A percentile compares a stretch with the other conserved stretches of the same genome.
Conservation (phyloP, 2,888 invertebrate species). For the Teleiodes luculella region DNA sequence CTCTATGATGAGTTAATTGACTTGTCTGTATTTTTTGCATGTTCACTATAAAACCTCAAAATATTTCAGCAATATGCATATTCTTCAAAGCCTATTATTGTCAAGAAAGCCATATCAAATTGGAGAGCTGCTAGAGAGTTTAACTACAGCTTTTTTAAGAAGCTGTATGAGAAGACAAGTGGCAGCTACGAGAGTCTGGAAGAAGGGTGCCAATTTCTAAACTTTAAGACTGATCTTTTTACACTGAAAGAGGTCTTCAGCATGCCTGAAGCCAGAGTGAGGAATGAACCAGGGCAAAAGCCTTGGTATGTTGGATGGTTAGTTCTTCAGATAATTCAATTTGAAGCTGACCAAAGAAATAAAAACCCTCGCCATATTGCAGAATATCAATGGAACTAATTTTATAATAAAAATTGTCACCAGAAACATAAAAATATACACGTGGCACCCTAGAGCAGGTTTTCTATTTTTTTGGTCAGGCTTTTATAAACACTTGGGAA, state of each 20-base stretch:
- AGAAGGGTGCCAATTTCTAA: conserved; percentile 91
- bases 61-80: conserved; percentile 84
- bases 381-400: no score
- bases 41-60: no score
- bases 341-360: no score
- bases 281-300: conserved; percentile 78
- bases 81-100: conserved; percentile 87
- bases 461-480: no score
- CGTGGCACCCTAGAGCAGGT: no score
- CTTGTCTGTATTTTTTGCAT: no score
- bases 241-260: conserved; percentile 86
- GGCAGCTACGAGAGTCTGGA: conserved; percentile 86
- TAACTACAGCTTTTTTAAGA: conserved; percentile 82
- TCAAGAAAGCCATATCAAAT: conserved; percentile 85
- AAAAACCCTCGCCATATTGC: no score
- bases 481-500: no score
- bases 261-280: conserved; percentile 83
- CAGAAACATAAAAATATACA: no score
- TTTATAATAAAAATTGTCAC: no score
- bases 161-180: conserved; percentile 81
- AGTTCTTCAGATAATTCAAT: conserved; percentile 45
- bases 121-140: conserved; percentile 87
- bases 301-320: conserved; percentile 96
- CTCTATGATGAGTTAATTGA: no score
- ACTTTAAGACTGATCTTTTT: conserved; percentile 89